These are phyloP conservation scores for Enteromius afrohamiltoni DNA, from an alignment of 2,797 vertebrate genomes.

Conservation along the genomic window DNA sequence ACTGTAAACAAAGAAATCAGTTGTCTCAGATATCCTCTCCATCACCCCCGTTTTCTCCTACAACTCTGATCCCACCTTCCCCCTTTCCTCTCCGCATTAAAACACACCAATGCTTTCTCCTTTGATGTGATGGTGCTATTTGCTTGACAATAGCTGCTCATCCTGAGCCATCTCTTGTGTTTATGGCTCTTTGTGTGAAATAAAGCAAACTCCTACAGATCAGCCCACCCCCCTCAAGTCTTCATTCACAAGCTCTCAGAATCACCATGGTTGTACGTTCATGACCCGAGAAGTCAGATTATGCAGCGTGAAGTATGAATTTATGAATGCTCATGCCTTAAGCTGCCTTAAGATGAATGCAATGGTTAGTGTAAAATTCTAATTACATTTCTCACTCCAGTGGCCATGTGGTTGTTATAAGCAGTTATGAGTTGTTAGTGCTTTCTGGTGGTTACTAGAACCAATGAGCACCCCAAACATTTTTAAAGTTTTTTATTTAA, in stretches of 20 bases:
- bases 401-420: neutral
- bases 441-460: neutral
- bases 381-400: neutral
- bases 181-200: slow-evolving; percentile 65
- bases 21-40: slow-evolving; percentile 8
- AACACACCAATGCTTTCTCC: slow-evolving; percentile 48
- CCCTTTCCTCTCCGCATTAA: slow-evolving; percentile 54
- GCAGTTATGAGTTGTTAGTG: neutral
- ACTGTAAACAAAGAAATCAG: too few species aligned
- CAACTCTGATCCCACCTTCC: neutral
- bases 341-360: neutral
- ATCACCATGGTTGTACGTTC: slow-evolving; percentile 61
- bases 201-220: slow-evolving; percentile 62
- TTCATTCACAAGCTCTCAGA: slow-evolving; percentile 49
- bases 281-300: slow-evolving; percentile 62
- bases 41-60: neutral
- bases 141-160: slow-evolving; percentile 59
- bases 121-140: slow-evolving; percentile 61
- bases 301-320: slow-evolving; percentile 26
- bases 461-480: neutral
- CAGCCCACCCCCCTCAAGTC: slow-evolving; percentile 53
- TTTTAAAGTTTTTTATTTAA: too few species aligned
- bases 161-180: slow-evolving; percentile 67
- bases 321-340: neutral
- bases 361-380: neutral